Conservation (phyloP, 2,797 vertebrate species). For the Gastrophryne carolinensis region DNA sequence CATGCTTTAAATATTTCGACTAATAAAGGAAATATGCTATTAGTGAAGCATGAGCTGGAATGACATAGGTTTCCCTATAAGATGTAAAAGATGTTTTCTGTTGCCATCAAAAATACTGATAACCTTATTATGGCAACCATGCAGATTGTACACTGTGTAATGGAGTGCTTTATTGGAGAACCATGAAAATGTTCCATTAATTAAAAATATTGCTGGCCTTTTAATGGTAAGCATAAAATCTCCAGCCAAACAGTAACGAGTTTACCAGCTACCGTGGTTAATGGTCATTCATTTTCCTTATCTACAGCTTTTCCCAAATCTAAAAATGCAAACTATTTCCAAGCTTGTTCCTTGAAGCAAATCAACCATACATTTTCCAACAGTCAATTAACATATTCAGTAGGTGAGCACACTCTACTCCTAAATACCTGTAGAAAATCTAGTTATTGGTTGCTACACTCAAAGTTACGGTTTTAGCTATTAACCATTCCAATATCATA, state of each 20-base stretch:
- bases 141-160: slow-evolving; percentile 57
- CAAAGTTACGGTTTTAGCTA: too few species aligned
- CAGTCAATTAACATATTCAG: background rate
- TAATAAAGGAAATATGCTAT: slow-evolving; percentile 63
- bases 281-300: slow-evolving; percentile 53
- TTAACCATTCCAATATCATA: too few species aligned
- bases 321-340: background rate
- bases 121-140: slow-evolving; percentile 61
- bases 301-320: slow-evolving; percentile 30
- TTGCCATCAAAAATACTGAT: slow-evolving; percentile 4
- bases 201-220: slow-evolving; percentile 50
- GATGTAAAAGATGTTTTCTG: slow-evolving; percentile 57
- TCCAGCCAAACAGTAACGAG: slow-evolving; percentile 51
- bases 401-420: too few species aligned
- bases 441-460: too few species aligned
- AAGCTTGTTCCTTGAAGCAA: background rate
- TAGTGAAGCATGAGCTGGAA: slow-evolving; percentile 63
- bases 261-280: slow-evolving; percentile 51
- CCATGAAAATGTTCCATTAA: slow-evolving; percentile 50
- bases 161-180: slow-evolving; percentile 59
- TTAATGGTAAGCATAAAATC: slow-evolving; percentile 57
- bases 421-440: too few species aligned
- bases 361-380: background rate
- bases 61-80: slow-evolving; percentile 61
- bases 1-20: slow-evolving; percentile 67